Percentiles rank a stretch among this genome's conserved stretches.
Conservation (phyloP, 2,113 vertebrate species). For the Podarcis raffonei region DNA sequence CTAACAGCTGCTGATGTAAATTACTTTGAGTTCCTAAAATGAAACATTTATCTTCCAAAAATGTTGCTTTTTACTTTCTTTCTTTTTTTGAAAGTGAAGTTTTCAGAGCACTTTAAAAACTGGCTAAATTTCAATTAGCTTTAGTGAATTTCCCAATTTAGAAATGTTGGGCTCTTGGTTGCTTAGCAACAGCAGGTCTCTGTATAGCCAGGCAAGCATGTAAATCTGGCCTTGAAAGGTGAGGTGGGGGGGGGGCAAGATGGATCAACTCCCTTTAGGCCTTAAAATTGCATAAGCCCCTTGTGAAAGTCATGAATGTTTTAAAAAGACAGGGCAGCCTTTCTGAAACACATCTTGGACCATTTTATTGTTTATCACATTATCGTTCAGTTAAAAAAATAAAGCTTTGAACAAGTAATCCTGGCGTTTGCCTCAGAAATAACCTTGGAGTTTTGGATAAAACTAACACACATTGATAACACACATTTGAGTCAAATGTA, state of each 20-base stretch:
- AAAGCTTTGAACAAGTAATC: background rate
- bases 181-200: slow-evolving; percentile 60
- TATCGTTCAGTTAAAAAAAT: background rate
- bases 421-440: background rate
- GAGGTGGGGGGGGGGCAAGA: background rate
- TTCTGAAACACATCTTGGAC: background rate
- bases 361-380: slow-evolving; percentile 11
- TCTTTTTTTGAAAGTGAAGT: background rate
- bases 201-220: background rate
- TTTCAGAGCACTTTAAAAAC: background rate
- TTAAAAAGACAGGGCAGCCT: background rate
- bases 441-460: background rate
- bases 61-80: background rate
- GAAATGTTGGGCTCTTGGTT: slow-evolving; percentile 28
- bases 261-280: slow-evolving; percentile 10
- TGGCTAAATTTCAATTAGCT: slow-evolving; percentile 25
- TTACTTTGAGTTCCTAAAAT: background rate
- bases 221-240: slow-evolving; percentile 34
- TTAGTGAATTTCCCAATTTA: slow-evolving; percentile 40
- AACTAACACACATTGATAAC: background rate
- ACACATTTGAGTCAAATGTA: background rate
- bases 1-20: background rate
- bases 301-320: background rate
- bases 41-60: background rate
- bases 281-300: background rate